Percentiles rank a stretch among this genome's conserved stretches.
Conservation (phyloP, 2,888 invertebrate species). For the Gryllus longicercus region DNA sequence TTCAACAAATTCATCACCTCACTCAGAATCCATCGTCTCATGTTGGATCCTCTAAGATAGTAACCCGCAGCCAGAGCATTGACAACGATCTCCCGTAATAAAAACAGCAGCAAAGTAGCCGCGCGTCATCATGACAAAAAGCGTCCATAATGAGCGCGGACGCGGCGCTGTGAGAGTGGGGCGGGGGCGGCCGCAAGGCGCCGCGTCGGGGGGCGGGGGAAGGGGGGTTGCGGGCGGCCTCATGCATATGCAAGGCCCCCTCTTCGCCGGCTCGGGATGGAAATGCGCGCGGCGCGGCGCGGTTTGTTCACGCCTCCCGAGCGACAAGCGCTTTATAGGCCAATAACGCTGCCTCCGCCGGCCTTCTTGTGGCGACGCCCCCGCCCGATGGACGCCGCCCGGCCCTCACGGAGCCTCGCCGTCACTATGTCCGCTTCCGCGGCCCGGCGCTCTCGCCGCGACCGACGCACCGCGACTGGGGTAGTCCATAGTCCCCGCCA, state of each 20-base stretch:
- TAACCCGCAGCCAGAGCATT: no score
- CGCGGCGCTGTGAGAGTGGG: background rate
- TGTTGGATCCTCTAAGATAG: no score
- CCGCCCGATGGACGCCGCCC: background rate
- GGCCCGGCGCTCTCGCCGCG: no score
- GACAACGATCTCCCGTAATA: no score
- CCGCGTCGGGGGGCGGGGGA: background rate
- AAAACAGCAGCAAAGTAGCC: background rate
- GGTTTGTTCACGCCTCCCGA: constrained; percentile 5
- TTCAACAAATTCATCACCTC: no score
- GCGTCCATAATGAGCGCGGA: background rate
- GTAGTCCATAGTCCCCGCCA: no score
- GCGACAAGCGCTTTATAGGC: background rate
- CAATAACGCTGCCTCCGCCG: background rate
- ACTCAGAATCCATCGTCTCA: no score
- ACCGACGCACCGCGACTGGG: no score
- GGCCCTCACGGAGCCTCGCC: background rate
- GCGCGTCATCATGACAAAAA: background rate
- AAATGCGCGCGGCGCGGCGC: background rate
- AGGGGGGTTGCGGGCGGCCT: background rate
- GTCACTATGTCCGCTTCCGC: no score
- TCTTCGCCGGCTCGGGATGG: background rate
- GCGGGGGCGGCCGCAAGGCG: background rate
- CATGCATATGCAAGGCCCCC: constrained; percentile 1
- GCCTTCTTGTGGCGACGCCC: background rate